These are phyloP conservation scores for Theristicus caerulescens DNA, from an alignment of 2,113 vertebrate genomes.

Conservation along the genomic window DNA sequence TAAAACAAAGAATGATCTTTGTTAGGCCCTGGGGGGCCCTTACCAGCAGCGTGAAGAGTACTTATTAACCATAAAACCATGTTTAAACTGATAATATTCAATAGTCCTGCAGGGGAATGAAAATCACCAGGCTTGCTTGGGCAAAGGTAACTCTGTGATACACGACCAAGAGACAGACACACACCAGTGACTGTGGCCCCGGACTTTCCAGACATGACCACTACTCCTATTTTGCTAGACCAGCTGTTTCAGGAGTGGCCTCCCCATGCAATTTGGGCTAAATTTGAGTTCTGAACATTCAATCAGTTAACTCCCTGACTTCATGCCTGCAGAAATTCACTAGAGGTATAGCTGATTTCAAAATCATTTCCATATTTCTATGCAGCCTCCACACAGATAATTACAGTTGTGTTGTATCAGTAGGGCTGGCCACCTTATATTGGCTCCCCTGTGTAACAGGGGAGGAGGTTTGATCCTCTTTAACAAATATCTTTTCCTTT, in stretches of 20 bases:
- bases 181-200: not conserved
- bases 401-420: not conserved
- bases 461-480: not conserved
- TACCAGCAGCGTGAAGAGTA: not conserved
- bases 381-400: not conserved
- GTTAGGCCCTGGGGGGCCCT: not conserved
- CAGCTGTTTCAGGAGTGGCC: not conserved
- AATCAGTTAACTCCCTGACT: not conserved
- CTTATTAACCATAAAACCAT: constrained; percentile 2
- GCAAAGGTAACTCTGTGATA: not conserved
- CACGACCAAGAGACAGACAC: not conserved
- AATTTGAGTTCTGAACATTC: not conserved
- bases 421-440: not conserved
- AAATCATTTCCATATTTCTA: not conserved
- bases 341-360: not conserved
- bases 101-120: not conserved
- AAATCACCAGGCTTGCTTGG: not conserved
- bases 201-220: not conserved
- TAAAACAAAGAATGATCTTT: constrained; percentile 39
- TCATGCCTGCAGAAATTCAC: not conserved
- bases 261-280: not conserved
- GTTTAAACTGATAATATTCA: constrained; percentile 25
- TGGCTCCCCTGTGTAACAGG: not conserved
- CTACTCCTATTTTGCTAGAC: not conserved
- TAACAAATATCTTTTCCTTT: fast-evolving